Evolutionary conservation across 2,888 invertebrate genomes (phyloP), one percentile per base, ranked within the genome.

Genomic region (Alloplasta piceator): DNA sequence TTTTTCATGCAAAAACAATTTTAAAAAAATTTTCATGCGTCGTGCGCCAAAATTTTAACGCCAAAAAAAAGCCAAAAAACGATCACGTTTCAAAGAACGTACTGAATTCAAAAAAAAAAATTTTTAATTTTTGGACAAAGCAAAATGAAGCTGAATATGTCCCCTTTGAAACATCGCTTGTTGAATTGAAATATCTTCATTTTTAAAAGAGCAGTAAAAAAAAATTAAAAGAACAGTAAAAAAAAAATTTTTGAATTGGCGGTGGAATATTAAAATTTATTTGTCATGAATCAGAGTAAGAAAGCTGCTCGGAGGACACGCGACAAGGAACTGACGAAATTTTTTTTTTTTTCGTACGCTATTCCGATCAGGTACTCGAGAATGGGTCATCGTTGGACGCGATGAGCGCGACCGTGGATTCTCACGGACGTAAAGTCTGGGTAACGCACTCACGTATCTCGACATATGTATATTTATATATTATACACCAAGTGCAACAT

Each of bases 321-420:
- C 6, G 12, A 63, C 16, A 38, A n/a, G 12, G 14, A 9, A 67
- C 14, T 39, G 14, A 26, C 52, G 38, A 56, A 46, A 56, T 64
- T 64, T 7, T 12, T 36, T n/a, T 10, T 56, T 63, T 41, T 43
- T 50, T 55, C 41, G 46, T 48, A 68, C 39, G 14, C 26, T 71
- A 82, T 82, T 82, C 75, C 56, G 43, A 61, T 75, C 81, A 71
- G 52, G 78, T 75, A 56, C 41, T 71, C 43, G 52, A n/a, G 74
- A 78, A 71, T 74, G 70, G 81, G 46, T 71, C 74, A 71, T 66
- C 66, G 14, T 14, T 14, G 61, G 16, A 50, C 58, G 26, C 63
- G 52, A 52, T 36, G 6, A 46, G 7, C 66, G 48, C 43, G 64
- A 7, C n/a, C 74, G 74, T 71, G 70, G 66, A 14, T 64, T 77